Evolutionary conservation across 1,140 invertebrate species (phyloP).

Genomic region (Drosophila busckii): DNA sequence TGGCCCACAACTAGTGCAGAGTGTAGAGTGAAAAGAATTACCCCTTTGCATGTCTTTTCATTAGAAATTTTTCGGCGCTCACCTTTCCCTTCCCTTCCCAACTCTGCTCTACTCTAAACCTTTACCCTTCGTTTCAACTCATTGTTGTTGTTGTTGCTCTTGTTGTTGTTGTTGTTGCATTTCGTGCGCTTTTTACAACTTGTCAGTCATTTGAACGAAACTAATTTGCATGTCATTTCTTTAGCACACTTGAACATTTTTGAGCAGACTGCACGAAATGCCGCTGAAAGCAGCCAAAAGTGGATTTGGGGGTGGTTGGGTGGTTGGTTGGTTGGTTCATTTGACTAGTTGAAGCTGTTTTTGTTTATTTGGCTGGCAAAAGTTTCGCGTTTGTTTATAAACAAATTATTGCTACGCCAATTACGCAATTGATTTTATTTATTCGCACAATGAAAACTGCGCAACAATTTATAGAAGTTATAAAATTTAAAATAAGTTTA

Average conservation of each 20-base stretch:
- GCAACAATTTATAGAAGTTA: too few relatives aligned
- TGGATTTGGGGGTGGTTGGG: neutral
- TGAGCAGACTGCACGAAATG: constrained; percentile 53
- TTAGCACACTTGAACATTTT: constrained; percentile 71
- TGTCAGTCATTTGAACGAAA: constrained; percentile 78
- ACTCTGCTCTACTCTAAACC: neutral
- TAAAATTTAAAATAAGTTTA: too few relatives aligned
- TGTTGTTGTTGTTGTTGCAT: too few relatives aligned
- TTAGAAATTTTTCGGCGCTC: constrained; percentile 48
- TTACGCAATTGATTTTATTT: too few relatives aligned
- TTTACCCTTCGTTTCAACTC: neutral
- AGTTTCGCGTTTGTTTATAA: too few relatives aligned
- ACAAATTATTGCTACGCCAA: too few relatives aligned
- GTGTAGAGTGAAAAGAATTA: too few relatives aligned
- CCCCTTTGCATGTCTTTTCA: constrained; percentile 28
- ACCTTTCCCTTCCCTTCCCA: neutral
- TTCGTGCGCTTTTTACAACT: constrained; percentile 57
- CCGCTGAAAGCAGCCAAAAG: constrained; percentile 10
- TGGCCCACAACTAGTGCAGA: too few relatives aligned
- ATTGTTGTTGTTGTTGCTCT: too few relatives aligned
- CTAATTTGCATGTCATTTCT: constrained; percentile 78
- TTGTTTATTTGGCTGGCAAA: neutral
- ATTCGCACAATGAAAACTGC: too few relatives aligned
- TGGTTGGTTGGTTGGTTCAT: neutral
- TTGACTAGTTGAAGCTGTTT: neutral